Conservation (phyloP, 2,797 vertebrate genomes). For the Macroramphosus scolopax region DNA sequence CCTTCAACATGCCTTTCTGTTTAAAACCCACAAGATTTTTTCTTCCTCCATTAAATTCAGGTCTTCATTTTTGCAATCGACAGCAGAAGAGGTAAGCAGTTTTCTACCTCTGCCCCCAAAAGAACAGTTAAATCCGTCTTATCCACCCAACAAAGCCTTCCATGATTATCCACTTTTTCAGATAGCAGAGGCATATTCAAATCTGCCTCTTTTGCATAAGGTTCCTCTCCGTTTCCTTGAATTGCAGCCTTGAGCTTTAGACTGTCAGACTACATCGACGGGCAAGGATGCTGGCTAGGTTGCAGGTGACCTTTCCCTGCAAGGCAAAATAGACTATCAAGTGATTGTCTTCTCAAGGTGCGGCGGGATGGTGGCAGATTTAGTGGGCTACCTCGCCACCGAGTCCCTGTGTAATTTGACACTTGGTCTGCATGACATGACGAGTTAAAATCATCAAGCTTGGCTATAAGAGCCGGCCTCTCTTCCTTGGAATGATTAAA, state of each 20-base stretch:
- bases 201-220: slow-evolving; percentile 57
- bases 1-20: slow-evolving; percentile 37
- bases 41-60: slow-evolving; percentile 20
- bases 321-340: slow-evolving; percentile 43
- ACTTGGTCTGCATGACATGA: slow-evolving; percentile 40
- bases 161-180: slow-evolving; percentile 35
- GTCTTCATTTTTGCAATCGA: too few species aligned
- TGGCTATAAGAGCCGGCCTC: slow-evolving; percentile 35
- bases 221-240: slow-evolving; percentile 28
- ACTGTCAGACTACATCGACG: slow-evolving; percentile 14
- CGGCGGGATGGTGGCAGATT: slow-evolving; percentile 19
- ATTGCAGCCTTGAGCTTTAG: slow-evolving; percentile 38
- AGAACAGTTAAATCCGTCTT: slow-evolving; percentile 32
- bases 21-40: slow-evolving; percentile 32
- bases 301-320: slow-evolving; percentile 33
- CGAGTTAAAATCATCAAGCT: slow-evolving; percentile 54
- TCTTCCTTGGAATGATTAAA: slow-evolving; percentile 64
- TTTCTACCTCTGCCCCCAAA: slow-evolving; percentile 34
- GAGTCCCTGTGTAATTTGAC: slow-evolving; percentile 39
- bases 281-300: slow-evolving; percentile 21
- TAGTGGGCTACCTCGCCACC: slow-evolving; percentile 16
- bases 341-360: slow-evolving; percentile 23
- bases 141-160: slow-evolving; percentile 44
- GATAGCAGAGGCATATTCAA: slow-evolving; percentile 42
- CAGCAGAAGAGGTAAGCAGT: slow-evolving; percentile 33